Percentiles rank a stretch among this genome's conserved stretches.
Conservation (phyloP, 2,113 vertebrate species). For the Sturnira hondurensis region DNA sequence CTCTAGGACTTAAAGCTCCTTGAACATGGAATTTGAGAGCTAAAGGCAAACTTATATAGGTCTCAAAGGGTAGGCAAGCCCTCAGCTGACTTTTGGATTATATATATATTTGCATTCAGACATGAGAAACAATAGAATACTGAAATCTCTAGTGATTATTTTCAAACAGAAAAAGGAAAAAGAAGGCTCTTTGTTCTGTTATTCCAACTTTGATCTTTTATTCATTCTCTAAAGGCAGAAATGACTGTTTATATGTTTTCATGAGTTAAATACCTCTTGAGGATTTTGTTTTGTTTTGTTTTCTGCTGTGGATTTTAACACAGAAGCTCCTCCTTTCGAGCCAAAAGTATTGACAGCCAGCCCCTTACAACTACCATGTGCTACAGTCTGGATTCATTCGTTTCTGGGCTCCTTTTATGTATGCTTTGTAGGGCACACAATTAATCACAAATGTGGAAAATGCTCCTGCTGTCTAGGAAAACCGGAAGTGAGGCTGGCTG, state of each 20-base stretch:
- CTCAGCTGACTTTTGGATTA: not conserved
- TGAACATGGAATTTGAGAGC: not conserved
- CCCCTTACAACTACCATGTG: not conserved
- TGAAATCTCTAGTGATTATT: slow-evolving; percentile 56
- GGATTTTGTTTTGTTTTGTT: not conserved
- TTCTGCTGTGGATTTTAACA: slow-evolving; percentile 63
- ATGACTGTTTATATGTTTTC: slow-evolving; percentile 60
- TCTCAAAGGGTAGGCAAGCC: not conserved
- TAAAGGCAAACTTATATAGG: not conserved
- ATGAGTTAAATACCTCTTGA: slow-evolving; percentile 12
- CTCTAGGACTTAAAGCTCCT: not conserved
- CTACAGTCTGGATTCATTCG: not conserved
- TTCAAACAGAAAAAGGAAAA: slow-evolving; percentile 46
- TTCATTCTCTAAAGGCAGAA: slow-evolving; percentile 43
- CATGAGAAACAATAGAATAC: slow-evolving; percentile 43
- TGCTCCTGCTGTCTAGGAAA: not conserved
- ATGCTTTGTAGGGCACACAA: not conserved
- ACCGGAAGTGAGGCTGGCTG: not conserved
- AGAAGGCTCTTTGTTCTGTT: slow-evolving; percentile 52
- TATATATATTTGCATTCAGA: not conserved
- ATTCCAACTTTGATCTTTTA: slow-evolving; percentile 72
- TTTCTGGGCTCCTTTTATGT: not conserved
- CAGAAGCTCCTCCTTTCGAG: slow-evolving; percentile 38
- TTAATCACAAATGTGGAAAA: not conserved
- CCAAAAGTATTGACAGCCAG: not conserved